phyloP scores from a whole-genome alignment of 1,140 invertebrate genomes.

The Penaeus chinensis region DNA sequence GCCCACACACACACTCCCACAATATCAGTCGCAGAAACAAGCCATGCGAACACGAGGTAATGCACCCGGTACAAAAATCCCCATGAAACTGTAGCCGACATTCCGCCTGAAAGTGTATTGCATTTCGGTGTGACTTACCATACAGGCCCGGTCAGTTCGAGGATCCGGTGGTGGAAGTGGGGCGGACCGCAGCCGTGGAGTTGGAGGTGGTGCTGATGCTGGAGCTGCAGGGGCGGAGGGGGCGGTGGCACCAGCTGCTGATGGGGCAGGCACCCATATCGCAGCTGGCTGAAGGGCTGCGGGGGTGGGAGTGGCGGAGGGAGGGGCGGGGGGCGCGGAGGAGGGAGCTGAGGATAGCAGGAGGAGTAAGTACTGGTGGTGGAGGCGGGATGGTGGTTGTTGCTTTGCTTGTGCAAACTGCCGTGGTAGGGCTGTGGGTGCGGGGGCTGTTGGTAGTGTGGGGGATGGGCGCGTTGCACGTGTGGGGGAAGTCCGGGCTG shows the following conservation, averaged over 20 bases:
- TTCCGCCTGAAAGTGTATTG: too few species aligned
- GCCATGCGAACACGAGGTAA: too few species aligned
- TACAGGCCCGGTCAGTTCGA: too few species aligned
- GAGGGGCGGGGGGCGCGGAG: constrained; percentile 37
- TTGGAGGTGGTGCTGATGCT: constrained; percentile 1
- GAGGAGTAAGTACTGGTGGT: constrained; percentile 20
- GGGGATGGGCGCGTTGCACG: neutral
- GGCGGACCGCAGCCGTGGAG: constrained; percentile 4
- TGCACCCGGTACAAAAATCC: too few species aligned
- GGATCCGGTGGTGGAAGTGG: constrained; percentile 18
- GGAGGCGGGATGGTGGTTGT: neutral
- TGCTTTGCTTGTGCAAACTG: neutral
- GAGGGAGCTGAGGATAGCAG: constrained; percentile 21
- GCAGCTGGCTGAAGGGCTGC: constrained; percentile 42
- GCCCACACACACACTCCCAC: too few species aligned
- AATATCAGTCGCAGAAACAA: too few species aligned
- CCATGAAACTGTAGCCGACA: too few species aligned
- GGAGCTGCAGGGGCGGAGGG: constrained; percentile 23
- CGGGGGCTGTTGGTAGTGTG: neutral
- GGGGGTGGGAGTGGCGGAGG: constrained; percentile 42
- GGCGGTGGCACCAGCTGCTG: constrained; percentile 47
- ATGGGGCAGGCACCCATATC: constrained; percentile 48
- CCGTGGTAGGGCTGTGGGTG: constrained; percentile 3
- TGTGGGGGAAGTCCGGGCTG: constrained; percentile 2
- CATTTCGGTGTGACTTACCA: too few species aligned